Base-by-base conservation (phyloP, 2,797 vertebrate species). In the Micromesistius poutassou region DNA sequence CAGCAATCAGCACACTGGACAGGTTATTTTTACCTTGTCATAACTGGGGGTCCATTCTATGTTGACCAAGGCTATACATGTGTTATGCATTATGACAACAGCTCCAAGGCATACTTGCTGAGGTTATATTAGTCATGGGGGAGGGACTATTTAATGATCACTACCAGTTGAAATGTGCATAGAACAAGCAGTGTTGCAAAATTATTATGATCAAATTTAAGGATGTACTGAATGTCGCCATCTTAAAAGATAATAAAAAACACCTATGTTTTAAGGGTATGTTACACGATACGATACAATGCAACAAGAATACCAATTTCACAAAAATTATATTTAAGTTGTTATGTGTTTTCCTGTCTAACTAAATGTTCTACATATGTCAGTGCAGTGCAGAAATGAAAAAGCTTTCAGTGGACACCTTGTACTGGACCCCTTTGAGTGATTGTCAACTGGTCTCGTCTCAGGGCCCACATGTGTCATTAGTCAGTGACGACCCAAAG, bases 111-210 rank as follows among this genome's bases (percentile, higher is more conserved):
- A 79, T 74, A 76, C 72, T 62, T 87, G 80, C 82, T 84, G 78
- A 76, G 75, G 80, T 74, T 82, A 82, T 77, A 85, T 88, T 78
- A 74, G 76, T 86, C 82, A 83, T 81, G 4, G 33, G 78, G 75
- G 80, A 78, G 22, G 14, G 46, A 79, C 38, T 80, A 38, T 76
- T 84, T 84, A 75, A 86, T 74, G 77, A 77, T 77, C 77, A 72
- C 73, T 72, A 71, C 74, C 76, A 33, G 42, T 74, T 30, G 62
- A 62, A 62, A 62, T 68, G 25, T 68, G n/a, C 62, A 62, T 62
- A 62, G 55, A 68, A 68, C 62, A 28, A 68, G 62, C 62, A 68
- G 9, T 16, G 22, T 55, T 13, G 19, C 62, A 68, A 68, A 68
- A 28, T 28, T 8, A 28, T 68, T 28, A 68, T 9, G 62, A 28